Conservation (phyloP, 2,113 vertebrate genomes). For the Glaucidium brasilianum region DNA sequence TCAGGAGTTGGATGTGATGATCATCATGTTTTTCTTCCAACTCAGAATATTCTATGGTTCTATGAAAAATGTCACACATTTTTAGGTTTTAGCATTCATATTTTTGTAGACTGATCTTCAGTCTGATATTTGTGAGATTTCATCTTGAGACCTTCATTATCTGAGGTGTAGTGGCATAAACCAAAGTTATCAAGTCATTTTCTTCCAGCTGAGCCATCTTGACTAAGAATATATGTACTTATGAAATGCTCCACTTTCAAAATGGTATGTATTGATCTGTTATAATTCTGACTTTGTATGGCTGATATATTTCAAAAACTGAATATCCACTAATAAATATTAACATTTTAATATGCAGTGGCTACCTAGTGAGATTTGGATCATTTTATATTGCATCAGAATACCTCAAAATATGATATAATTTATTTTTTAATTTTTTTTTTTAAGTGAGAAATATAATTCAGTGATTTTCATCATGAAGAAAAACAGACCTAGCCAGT, state of each 20-base stretch:
- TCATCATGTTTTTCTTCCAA: fast-evolving
- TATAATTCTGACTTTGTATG: neutral
- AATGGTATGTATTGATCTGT: neutral
- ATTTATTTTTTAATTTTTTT: neutral
- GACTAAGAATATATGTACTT: neutral
- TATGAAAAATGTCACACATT: neutral
- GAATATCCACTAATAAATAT: neutral
- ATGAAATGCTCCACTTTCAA: neutral
- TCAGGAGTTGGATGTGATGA: neutral
- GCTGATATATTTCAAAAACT: neutral
- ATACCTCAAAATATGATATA: neutral
- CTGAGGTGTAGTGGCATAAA: neutral
- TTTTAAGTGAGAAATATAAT: neutral
- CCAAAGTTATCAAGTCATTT: neutral
- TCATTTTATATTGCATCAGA: neutral
- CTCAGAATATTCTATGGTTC: neutral
- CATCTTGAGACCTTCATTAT: neutral
- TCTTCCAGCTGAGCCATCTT: neutral
- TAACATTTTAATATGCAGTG: neutral
- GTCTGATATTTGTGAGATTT: neutral
- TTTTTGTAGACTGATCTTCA: neutral
- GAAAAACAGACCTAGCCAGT: neutral
- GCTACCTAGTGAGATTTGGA: neutral
- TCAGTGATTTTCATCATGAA: neutral
- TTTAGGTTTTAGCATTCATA: neutral